Evolutionary conservation across 2,888 invertebrate genomes (phyloP).

Genomic region (Volucella inflata): DNA sequence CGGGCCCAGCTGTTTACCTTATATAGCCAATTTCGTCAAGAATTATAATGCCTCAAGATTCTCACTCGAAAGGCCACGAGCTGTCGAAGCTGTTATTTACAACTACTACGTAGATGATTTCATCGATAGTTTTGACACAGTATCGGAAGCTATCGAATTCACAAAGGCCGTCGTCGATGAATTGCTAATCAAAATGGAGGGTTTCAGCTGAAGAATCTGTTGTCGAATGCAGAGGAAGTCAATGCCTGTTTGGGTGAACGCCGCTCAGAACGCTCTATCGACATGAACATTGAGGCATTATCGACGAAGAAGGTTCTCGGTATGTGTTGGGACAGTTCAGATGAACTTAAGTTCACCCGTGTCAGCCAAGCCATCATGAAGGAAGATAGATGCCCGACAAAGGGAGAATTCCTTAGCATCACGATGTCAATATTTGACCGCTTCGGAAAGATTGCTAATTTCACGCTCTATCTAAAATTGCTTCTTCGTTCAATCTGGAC

Average conservation of each 20-base stretch:
- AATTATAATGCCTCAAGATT: slow-evolving; percentile 41
- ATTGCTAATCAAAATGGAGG: slow-evolving; percentile 5
- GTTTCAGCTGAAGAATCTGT: background rate
- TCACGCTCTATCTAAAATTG: background rate
- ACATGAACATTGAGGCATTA: slow-evolving; percentile 11
- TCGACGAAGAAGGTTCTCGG: slow-evolving; percentile 7
- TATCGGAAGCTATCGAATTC: slow-evolving; percentile 77
- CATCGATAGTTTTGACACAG: slow-evolving; percentile 72
- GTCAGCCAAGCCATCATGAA: slow-evolving; percentile 24
- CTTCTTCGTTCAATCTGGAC: too few relatives aligned
- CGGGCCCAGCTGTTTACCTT: slow-evolving; percentile 60
- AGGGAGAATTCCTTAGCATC: slow-evolving; percentile 56
- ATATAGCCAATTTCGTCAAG: slow-evolving; percentile 67
- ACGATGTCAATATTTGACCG: slow-evolving; percentile 46
- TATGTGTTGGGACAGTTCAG: slow-evolving; percentile 1
- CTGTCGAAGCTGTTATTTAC: slow-evolving; percentile 46
- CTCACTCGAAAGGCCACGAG: slow-evolving; percentile 32
- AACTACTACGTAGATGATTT: slow-evolving; percentile 52
- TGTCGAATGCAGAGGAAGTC: background rate
- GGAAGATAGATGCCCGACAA: slow-evolving; percentile 60
- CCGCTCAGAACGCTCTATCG: too few relatives aligned
- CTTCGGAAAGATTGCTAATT: slow-evolving; percentile 20
- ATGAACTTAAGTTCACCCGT: background rate
- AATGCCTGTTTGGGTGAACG: background rate
- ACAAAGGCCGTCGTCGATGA: slow-evolving; percentile 42